Base-by-base conservation (phyloP, 2,797 vertebrate genomes). In the Acomys russatus region DNA sequence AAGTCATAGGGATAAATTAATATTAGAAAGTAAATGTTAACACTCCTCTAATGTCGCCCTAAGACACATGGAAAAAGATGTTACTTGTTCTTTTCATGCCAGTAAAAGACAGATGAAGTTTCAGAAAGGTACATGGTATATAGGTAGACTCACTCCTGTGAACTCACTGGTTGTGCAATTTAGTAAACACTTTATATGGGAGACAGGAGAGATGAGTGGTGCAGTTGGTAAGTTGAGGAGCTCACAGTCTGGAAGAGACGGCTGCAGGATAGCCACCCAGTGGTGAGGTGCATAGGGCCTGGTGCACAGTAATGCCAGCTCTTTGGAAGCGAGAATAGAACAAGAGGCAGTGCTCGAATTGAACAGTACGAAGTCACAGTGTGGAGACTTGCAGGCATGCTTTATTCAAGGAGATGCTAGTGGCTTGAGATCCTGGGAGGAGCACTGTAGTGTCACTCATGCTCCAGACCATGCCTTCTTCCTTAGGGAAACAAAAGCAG, bases 151-250 rank as follows among this genome's bases (percentile, higher is more conserved):
- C 28, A 56, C 30, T 33, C 28, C 56, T 94, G 30, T 4, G 56
- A 87, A n/a, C 49, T 91, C 78, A 83, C 90, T 88, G 83, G 83
- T 73, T 88, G 86, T 78, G 33, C 88, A 88, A 61, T 54, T 86
- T 89, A 54, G 5, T 84, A 74, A 68, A 30, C 74, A 82, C 35
- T 79, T 95, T 68, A 28, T 56, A 22, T 1, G 73, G 80, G 49
- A 90, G 89, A 22, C 51, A 91, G 14, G 28, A 80, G 30, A 77
- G 66, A 92, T 71, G 68, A 77, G 10, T n/a, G 33, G 28, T 61
- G 59, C 0, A 30, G 56, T 76, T 20, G 25, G 54, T 0, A 2
- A 12, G 8, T 74, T 25, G 44, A 79, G 56, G 44, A 73, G 44
- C 44, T 97, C 38, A 82, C 11, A 23, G 30, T 78, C 66, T 85